Conservation (phyloP, 2,888 invertebrate species). For the Polyommatus iphigenia region DNA sequence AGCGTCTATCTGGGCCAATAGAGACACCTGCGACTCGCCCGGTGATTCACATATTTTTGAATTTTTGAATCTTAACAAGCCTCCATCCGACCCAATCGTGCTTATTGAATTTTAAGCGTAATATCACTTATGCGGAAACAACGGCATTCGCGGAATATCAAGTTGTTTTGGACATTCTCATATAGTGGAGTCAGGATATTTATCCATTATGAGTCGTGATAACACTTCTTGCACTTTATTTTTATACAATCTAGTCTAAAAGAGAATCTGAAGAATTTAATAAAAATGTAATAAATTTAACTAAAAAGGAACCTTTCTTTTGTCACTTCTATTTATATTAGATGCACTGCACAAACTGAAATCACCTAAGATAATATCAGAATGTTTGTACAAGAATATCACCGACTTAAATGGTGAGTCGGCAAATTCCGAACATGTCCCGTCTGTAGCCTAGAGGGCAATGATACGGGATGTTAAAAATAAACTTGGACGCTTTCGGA, state of each 20-base stretch:
- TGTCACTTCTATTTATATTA: background rate
- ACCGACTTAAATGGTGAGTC: constrained; percentile 48
- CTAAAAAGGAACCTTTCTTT: background rate
- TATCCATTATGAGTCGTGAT: background rate
- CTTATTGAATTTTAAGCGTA: constrained; percentile 16
- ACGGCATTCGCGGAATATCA: background rate
- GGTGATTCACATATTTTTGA: constrained; percentile 22
- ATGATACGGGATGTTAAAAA: constrained; percentile 61
- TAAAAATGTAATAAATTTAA: background rate
- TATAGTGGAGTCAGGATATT: background rate
- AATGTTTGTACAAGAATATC: background rate
- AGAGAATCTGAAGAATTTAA: too few species aligned
- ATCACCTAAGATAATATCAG: background rate
- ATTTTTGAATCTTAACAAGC: constrained; percentile 22
- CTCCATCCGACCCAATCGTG: constrained; percentile 16
- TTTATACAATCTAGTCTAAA: too few species aligned
- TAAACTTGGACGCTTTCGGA: constrained; percentile 51
- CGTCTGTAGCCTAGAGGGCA: constrained; percentile 63
- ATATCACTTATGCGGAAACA: constrained; percentile 8
- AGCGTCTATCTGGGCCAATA: constrained; percentile 5
- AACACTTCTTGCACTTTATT: background rate
- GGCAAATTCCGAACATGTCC: constrained; percentile 62
- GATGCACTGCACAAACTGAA: background rate
- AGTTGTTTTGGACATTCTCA: background rate
- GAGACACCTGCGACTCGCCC: constrained; percentile 4